Base-by-base conservation (phyloP, 2,888 invertebrate genomes). In the Drymonia ruficornis region DNA sequence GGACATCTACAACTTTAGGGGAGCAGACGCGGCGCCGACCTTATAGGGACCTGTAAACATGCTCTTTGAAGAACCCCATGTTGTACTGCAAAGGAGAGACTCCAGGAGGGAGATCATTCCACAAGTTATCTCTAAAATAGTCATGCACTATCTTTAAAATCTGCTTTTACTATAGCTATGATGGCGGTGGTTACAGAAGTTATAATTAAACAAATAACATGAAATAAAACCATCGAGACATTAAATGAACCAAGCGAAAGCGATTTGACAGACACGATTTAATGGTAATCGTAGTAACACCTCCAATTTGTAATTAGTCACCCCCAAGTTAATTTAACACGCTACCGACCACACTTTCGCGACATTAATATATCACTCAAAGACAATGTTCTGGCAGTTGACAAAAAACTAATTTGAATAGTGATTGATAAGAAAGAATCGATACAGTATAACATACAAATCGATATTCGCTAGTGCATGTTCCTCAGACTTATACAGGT, bases 361-460 rank as follows among this genome's bases (percentile, higher is more conserved):
- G 67, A 61, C 67, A 67, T 40, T 63, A 54, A 67, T 68, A 60
- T 56, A 59, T 63, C 55, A 68, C 54, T 53, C 53, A 43, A 50
- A 50, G 59, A 53, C 59, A 63, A 59, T 63, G 58, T 60, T 57
- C 48, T 49, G 34, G 50, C 19, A 28, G 50, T 36, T 54, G 47
- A 61, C 49, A 67, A 67, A 63, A 67, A 67, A 63, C 49, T 51
- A 47, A 65, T 68, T 68, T 56, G 56, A 55, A 65, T 58, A 57
- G n/a, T 58, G 60, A 63, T 60, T 53, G 62, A 57, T 53, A 55
- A 52, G 28, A 52, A 56, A 49, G 44, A 59, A 62, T 52, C 53
- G 28, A 23, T 52, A 46, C 45, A 56, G 55, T 55, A 45, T 55
- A 44, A 52, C 53, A 65, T 62, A 55, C 62, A 55, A 64, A 65